Percentiles rank a stretch among this genome's conserved stretches.
These are phyloP conservation scores for Drosophila borealis DNA, from an alignment of 2,888 invertebrate species.

Conservation along the genomic window DNA sequence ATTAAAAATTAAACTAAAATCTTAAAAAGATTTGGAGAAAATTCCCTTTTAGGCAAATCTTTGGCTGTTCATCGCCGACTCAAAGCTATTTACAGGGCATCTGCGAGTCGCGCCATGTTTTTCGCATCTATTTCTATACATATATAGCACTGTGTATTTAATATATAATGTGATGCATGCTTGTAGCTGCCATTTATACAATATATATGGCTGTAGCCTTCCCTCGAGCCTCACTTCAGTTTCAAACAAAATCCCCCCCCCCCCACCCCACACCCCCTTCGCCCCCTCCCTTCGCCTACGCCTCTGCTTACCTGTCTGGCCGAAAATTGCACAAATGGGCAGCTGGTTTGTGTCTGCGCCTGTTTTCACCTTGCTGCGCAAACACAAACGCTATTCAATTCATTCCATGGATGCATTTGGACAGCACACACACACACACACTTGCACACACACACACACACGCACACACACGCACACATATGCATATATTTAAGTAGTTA, in stretches of 20 bases:
- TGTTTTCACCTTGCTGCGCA: constrained; percentile 75
- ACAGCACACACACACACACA: constrained; percentile 29
- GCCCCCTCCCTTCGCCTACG: neutral
- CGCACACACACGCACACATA: constrained; percentile 1
- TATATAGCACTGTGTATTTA: constrained; percentile 10
- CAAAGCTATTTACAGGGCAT: constrained; percentile 15
- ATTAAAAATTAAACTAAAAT: too few species aligned
- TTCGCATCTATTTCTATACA: neutral
- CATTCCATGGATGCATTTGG: constrained; percentile 72
- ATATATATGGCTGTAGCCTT: constrained; percentile 10
- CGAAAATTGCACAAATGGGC: constrained; percentile 24
- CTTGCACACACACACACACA: constrained; percentile 16
- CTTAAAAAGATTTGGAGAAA: too few species aligned
- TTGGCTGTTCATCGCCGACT: too few species aligned
- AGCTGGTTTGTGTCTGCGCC: constrained; percentile 39
- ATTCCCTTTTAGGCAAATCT: too few species aligned
- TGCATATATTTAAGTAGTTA: constrained; percentile 18
- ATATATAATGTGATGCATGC: constrained; percentile 45
- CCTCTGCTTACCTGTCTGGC: constrained; percentile 29
- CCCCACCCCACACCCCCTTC: too few species aligned
- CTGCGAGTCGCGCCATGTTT: neutral
- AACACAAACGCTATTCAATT: constrained; percentile 75
- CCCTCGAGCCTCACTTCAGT: neutral
- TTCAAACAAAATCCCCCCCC: neutral
- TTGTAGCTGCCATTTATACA: constrained; percentile 19